A percentile compares a stretch with the other conserved stretches of the same genome.
These are phyloP conservation scores for Phaethornis superciliosus DNA, from an alignment of 2,113 vertebrate genomes.

Conservation along the genomic window DNA sequence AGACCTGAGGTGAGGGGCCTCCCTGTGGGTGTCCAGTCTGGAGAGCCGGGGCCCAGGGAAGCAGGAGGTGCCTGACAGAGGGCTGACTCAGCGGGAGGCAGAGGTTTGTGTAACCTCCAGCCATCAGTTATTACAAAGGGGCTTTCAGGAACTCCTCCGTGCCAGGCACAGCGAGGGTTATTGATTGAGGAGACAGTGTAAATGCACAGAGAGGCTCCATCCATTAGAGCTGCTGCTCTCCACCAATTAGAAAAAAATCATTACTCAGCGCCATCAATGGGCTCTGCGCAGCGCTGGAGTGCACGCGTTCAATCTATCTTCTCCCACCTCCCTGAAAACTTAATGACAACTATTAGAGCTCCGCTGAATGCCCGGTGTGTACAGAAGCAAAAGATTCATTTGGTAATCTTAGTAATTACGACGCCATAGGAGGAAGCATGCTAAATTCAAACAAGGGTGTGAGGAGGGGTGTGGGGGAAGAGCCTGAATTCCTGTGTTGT, in stretches of 20 bases:
- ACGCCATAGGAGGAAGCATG: conserved; percentile 71
- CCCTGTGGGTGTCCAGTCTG: conserved; percentile 39
- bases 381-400: conserved; percentile 83
- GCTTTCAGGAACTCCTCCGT: conserved; percentile 78
- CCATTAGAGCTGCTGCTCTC: conserved; percentile 84
- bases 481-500: conserved; percentile 48
- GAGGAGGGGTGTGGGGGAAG: neutral
- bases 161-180: conserved; percentile 78
- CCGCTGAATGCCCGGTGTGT: conserved; percentile 80
- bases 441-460: conserved; percentile 59
- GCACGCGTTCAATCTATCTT: conserved; percentile 76
- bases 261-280: conserved; percentile 84
- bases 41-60: conserved; percentile 43
- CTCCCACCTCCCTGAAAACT: conserved; percentile 75
- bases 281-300: conserved; percentile 75
- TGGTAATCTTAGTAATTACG: conserved; percentile 81
- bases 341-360: conserved; percentile 87
- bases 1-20: neutral
- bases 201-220: conserved; percentile 81
- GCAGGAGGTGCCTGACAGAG: conserved; percentile 56
- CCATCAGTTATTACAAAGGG: conserved; percentile 81
- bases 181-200: conserved; percentile 84
- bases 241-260: conserved; percentile 88
- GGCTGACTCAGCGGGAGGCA: conserved; percentile 70
- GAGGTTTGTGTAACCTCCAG: conserved; percentile 72